Evolutionary conservation across 2,113 vertebrate species (phyloP).

Genomic region (Camelus bactrianus): DNA sequence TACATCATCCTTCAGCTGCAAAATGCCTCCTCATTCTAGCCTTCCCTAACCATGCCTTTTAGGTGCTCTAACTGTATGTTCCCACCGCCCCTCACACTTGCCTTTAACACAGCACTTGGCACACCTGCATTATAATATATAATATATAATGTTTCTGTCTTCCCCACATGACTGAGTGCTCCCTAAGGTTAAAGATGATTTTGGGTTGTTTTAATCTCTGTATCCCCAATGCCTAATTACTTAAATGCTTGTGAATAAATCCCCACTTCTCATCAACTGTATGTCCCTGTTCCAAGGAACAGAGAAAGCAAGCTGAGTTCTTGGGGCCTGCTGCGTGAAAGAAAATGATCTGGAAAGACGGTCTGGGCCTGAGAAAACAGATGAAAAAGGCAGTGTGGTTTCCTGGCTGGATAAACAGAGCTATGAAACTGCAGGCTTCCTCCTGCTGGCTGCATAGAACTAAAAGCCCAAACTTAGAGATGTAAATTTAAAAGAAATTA

Average conservation of each 20-base stretch:
- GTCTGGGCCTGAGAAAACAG: neutral
- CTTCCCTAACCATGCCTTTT: neutral
- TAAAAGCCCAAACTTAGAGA: constrained; percentile 42
- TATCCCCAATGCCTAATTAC: neutral
- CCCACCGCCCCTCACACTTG: neutral
- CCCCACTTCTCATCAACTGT: neutral
- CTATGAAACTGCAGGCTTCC: constrained; percentile 36
- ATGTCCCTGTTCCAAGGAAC: neutral
- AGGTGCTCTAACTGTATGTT: neutral
- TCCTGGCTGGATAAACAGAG: neutral
- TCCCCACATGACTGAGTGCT: neutral
- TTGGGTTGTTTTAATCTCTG: constrained; percentile 13
- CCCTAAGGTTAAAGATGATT: neutral
- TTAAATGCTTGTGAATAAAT: constrained; percentile 9
- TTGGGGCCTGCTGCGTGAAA: neutral
- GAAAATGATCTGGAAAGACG: neutral
- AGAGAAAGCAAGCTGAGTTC: constrained; percentile 20
- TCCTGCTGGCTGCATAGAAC: neutral
- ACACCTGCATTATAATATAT: neutral
- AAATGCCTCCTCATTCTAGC: neutral
- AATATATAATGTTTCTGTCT: constrained; percentile 32
- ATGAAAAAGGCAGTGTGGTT: constrained; percentile 38
- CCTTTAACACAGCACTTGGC: neutral
- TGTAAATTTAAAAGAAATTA: constrained; percentile 28
- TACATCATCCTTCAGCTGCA: neutral